These are phyloP conservation scores for Hyperoplus lanceolatus DNA, from an alignment of 2,797 vertebrate genomes.

Conservation along the genomic window DNA sequence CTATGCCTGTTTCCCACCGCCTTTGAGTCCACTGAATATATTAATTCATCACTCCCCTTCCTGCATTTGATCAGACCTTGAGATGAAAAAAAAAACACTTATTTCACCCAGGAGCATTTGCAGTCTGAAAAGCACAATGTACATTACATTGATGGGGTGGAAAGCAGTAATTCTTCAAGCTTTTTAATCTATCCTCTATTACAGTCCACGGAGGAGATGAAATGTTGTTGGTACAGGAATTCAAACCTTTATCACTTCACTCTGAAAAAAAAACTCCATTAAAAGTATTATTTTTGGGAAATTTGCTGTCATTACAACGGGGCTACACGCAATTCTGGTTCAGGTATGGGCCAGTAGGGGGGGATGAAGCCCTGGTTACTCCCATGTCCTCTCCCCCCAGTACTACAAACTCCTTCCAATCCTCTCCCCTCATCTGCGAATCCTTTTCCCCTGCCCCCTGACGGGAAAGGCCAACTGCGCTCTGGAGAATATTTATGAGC, in stretches of 20 bases:
- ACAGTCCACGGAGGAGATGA: background rate
- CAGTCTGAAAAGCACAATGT: slow-evolving; percentile 16
- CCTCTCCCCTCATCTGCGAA: slow-evolving; percentile 23
- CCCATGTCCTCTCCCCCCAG: background rate
- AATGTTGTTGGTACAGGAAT: background rate
- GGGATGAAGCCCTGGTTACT: slow-evolving; percentile 51
- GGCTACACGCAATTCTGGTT: slow-evolving; percentile 9
- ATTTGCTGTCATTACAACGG: slow-evolving; percentile 7
- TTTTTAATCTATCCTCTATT: slow-evolving; percentile 30
- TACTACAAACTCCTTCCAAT: slow-evolving; percentile 15
- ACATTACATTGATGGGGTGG: background rate
- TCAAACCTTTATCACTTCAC: slow-evolving; percentile 2
- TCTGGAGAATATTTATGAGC: slow-evolving; percentile 82
- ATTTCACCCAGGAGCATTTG: slow-evolving; percentile 24
- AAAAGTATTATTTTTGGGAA: background rate
- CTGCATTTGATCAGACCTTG: slow-evolving; percentile 51
- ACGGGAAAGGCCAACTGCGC: slow-evolving; percentile 76
- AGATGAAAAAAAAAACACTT: slow-evolving; percentile 30
- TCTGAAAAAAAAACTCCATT: slow-evolving; percentile 14
- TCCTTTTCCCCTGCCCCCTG: slow-evolving; percentile 60
- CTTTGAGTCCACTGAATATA: slow-evolving; percentile 40
- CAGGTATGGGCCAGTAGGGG: slow-evolving; percentile 62
- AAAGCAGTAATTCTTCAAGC: slow-evolving; percentile 19
- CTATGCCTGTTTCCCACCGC: slow-evolving; percentile 22
- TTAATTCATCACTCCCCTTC: slow-evolving; percentile 46